Percentiles rank a stretch among this genome's conserved stretches.
Evolutionary conservation across 2,113 vertebrate species (phyloP).

Genomic region (Gymnocephalus cernua): DNA sequence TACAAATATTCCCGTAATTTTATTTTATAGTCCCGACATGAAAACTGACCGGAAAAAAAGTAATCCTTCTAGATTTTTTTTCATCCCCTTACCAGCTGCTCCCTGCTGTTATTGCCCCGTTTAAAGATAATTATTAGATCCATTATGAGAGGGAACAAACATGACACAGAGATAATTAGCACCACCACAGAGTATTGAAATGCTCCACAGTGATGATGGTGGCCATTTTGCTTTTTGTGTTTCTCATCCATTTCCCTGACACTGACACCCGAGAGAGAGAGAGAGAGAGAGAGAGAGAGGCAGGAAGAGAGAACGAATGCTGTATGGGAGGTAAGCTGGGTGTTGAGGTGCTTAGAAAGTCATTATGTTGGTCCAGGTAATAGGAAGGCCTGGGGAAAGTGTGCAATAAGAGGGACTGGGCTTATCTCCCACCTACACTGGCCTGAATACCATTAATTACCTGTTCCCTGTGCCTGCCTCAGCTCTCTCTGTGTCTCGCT

Average conservation of each 20-base stretch:
- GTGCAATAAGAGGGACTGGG: conserved; percentile 57
- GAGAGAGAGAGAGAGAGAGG: neutral
- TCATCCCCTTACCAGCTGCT: neutral
- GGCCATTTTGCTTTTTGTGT: conserved; percentile 59
- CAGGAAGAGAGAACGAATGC: neutral
- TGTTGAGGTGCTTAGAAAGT: conserved; percentile 66
- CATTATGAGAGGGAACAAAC: conserved; percentile 57
- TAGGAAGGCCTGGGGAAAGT: conserved; percentile 61
- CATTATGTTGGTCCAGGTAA: conserved; percentile 74
- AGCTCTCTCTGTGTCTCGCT: conserved; percentile 36
- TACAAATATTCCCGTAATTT: neutral
- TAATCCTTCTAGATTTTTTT: neutral
- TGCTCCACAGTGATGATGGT: conserved; percentile 13
- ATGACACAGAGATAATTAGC: conserved; percentile 65
- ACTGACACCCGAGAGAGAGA: conserved; percentile 31
- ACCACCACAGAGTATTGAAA: conserved; percentile 55
- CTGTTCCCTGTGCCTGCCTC: conserved; percentile 44
- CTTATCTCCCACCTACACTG: conserved; percentile 74
- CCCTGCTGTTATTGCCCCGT: conserved; percentile 36
- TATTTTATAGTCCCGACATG: neutral
- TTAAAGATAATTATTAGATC: conserved; percentile 68
- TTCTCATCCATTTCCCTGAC: conserved; percentile 59
- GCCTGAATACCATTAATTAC: conserved; percentile 77
- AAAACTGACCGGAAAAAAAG: conserved; percentile 24
- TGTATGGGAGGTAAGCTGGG: conserved; percentile 26